Evolutionary conservation across 2,888 invertebrate genomes (phyloP), one percentile per base, ranked within the genome.

Genomic region (Drosophila mimica): DNA sequence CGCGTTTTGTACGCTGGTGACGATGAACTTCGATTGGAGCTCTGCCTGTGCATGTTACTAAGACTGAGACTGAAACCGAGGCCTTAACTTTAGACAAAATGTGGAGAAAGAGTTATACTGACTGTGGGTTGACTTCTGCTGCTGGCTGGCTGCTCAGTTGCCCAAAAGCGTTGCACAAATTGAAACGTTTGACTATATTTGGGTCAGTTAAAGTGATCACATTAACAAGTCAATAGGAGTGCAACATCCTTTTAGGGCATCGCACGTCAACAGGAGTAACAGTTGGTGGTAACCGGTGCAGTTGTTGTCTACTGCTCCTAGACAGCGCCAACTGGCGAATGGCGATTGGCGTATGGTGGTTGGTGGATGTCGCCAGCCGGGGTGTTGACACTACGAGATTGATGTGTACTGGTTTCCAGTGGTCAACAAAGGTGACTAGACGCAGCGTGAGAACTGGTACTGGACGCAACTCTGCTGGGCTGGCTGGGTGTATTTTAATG

Each of bases 131-230:
- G 77, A 74, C 79, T 80, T 74, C 79, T 81, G 83, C 66, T 38
- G 46, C 49, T 51, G 49, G 33, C 33, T 52, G 79, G 81, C 71
- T 76, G 76, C 76, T 86, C 90, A 88, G 88, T 90, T 88, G 90
- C 89, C 88, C 88, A 88, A 88, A 88, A 90, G 84, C 90, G 90
- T 77, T 82, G 84, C 88, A 91, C 92, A 91, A 91, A 91, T 91
- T 91, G 91, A 91, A 91, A 91, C 91, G 91, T 91, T 91, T 91
- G 92, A 88, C 91, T 91, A 91, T 91, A 91, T 91, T 91, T 91
- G 92, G 91, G 90, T 77, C 88, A 91, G 83, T 76, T 84, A 90
- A 91, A 91, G 91, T 91, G 91, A 91, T 91, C 92, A 91, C 92
- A 91, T 91, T 91, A 91, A 90, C 88, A 88, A 88, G 90, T 88